Evolutionary conservation across 1,140 invertebrate genomes (phyloP).

Genomic region (Ditylenchus dipsaci): DNA sequence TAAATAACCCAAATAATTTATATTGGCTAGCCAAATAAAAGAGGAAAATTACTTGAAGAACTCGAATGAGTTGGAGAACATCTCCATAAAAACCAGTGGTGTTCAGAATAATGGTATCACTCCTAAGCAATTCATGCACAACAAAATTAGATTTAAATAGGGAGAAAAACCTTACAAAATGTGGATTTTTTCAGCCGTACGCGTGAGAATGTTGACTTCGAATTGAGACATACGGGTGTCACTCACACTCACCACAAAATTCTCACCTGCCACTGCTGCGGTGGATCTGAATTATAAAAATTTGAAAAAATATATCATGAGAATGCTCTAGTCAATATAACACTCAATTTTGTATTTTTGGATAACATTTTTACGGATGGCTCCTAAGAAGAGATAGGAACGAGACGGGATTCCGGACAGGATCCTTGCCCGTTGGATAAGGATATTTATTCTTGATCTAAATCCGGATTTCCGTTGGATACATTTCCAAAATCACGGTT

Average conservation of each 20-base stretch:
- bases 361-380: background rate
- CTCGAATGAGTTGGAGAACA: slow-evolving; percentile 80
- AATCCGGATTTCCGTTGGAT: no score
- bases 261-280: slow-evolving; percentile 80
- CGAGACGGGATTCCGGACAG: background rate
- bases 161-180: slow-evolving; percentile 57
- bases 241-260: slow-evolving; percentile 78
- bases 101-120: slow-evolving; percentile 77
- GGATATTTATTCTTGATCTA: no score
- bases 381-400: no score
- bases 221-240: slow-evolving; percentile 80
- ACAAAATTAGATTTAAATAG: background rate
- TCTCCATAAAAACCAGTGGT: slow-evolving; percentile 94
- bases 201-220: slow-evolving; percentile 81
- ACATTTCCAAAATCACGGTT: no score
- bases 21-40: no score
- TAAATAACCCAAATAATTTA: slow-evolving; percentile 22
- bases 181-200: slow-evolving; percentile 70
- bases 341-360: background rate
- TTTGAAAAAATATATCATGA: background rate
- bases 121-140: slow-evolving; percentile 59
- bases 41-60: slow-evolving; percentile 71
- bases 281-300: slow-evolving; percentile 57
- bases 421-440: background rate
- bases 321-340: background rate